These are phyloP conservation scores for Aegotheles bennettii DNA, from an alignment of 2,113 vertebrate genomes.

Conservation along the genomic window DNA sequence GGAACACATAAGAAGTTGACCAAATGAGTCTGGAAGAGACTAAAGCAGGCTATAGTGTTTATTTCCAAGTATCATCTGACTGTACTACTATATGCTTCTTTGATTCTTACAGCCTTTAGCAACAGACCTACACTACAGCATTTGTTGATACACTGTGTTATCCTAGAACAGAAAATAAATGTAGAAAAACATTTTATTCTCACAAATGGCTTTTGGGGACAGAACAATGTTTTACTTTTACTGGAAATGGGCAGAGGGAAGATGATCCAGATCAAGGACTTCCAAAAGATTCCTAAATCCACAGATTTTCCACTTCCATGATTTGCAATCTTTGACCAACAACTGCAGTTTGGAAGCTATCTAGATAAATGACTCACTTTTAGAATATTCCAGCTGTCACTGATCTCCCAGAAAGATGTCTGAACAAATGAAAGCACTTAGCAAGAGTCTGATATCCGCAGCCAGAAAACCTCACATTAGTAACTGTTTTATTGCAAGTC, in stretches of 20 bases:
- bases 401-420: slow-evolving; percentile 1
- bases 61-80: neutral
- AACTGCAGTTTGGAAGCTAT: neutral
- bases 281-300: neutral
- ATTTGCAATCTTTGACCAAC: neutral
- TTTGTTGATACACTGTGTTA: neutral
- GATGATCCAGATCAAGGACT: neutral
- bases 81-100: neutral
- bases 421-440: slow-evolving; percentile 13
- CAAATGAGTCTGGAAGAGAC: neutral
- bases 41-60: neutral
- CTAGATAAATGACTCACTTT: slow-evolving; percentile 22
- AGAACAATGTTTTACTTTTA: neutral
- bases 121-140: neutral
- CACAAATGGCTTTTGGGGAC: neutral
- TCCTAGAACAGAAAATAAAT: neutral
- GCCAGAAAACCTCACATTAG: slow-evolving; percentile 22
- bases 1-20: neutral
- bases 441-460: neutral
- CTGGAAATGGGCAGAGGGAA: neutral
- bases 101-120: neutral
- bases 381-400: slow-evolving; percentile 20
- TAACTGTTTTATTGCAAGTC: slow-evolving; percentile 34
- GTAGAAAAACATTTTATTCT: neutral
- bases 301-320: neutral